Percentiles rank a stretch among this genome's conserved stretches.
Conservation (phyloP, 37 sponge, comb jelly and placozoan species). For the Axinella damicornis region DNA sequence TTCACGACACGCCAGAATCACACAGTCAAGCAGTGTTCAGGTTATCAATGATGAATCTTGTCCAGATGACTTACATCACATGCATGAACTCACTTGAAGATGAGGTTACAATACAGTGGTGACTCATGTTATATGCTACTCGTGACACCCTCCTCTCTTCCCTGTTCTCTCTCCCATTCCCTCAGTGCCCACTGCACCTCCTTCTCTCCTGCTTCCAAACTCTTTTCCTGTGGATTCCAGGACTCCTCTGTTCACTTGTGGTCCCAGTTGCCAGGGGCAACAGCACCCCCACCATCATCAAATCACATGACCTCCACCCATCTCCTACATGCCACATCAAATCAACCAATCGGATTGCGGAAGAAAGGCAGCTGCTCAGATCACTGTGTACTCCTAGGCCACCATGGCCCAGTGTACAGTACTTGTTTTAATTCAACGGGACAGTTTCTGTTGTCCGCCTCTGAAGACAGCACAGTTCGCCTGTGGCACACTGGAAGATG, state of each 20-base stretch:
- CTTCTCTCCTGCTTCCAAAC: not conserved
- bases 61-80: too few species aligned
- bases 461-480: constrained; percentile 75
- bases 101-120: too few species aligned
- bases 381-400: constrained; percentile 60
- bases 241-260: constrained; percentile 83
- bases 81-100: too few species aligned
- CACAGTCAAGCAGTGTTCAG: too few species aligned
- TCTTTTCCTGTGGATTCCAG: constrained; percentile 63
- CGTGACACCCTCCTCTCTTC: too few species aligned
- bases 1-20: too few species aligned
- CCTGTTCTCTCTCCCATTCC: not conserved
- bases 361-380: not conserved
- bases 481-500: constrained; percentile 68
- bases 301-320: constrained; percentile 42
- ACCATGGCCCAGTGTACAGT: constrained; percentile 79
- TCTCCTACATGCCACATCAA: not conserved
- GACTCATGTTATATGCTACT: too few species aligned
- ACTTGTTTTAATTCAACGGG: constrained; percentile 46
- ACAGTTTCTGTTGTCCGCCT: constrained; percentile 64
- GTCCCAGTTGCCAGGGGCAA: constrained; percentile 34
- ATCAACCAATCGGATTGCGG: not conserved
- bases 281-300: not conserved
- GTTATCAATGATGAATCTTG: too few species aligned
- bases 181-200: constrained; percentile 50